These are phyloP conservation scores for Apis cerana DNA, from an alignment of 1,140 invertebrate species.

Conservation along the genomic window DNA sequence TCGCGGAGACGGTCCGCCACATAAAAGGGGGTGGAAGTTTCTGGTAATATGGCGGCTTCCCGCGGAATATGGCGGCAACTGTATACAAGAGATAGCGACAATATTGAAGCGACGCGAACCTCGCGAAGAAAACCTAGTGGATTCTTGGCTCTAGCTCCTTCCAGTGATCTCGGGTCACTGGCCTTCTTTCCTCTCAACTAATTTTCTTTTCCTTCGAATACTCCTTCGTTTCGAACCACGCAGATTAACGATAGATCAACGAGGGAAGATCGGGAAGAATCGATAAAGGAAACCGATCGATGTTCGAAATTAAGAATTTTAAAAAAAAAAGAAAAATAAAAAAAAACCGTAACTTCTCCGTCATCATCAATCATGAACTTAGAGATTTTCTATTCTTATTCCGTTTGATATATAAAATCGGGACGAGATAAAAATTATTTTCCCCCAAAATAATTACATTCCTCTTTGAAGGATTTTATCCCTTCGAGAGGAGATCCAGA, in stretches of 20 bases:
- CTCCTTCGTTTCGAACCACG: background rate
- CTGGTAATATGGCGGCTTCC: constrained; percentile 77
- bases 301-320: too few relatives aligned
- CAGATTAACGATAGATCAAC: background rate
- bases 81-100: constrained; percentile 79
- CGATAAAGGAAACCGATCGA: too few relatives aligned
- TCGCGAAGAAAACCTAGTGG: constrained; percentile 51
- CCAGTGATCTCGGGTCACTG: constrained; percentile 5
- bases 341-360: too few relatives aligned
- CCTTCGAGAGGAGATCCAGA: constrained; percentile 18
- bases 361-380: too few relatives aligned
- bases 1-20: constrained; percentile 70
- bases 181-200: constrained; percentile 8
- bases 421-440: too few relatives aligned
- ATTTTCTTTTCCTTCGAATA: background rate
- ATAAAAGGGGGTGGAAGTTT: constrained; percentile 73
- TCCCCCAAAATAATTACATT: background rate
- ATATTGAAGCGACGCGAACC: constrained; percentile 70
- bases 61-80: constrained; percentile 77
- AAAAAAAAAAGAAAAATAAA: too few relatives aligned
- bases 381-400: too few relatives aligned
- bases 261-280: too few relatives aligned
- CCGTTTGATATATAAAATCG: too few relatives aligned
- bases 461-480: too few relatives aligned
- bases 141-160: constrained; percentile 33